Evolutionary conservation across 1,140 invertebrate species (phyloP), one percentile per base, ranked within the genome.

Genomic region (Heliconius congener): DNA sequence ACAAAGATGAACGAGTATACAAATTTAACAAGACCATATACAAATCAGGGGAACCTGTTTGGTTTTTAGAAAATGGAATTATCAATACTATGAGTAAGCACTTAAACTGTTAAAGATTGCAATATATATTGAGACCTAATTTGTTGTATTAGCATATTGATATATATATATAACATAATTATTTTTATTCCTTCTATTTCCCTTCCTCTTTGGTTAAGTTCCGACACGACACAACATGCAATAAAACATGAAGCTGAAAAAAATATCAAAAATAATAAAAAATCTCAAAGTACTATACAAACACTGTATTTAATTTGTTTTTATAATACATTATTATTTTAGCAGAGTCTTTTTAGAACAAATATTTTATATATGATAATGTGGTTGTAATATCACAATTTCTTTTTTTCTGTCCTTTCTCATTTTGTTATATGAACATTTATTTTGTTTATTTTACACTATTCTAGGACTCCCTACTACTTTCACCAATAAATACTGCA

Each of bases 401-500:
- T 23, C n/a, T 57, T 57, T 57, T 57, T 57, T n/a, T 57, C 18
- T 23, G 2, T n/a, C 18, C 18, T 52, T 52, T 52, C 50, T 52
- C 50, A 52, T 57, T 23, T 57, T 57, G 1, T 27, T 8, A 66
- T 27, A 66, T 16, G 8, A 27, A 30, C n/a, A 60, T 60, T 9
- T n/a, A 60, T 13, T n/a, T 57, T 11, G 3, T 13, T 27, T 13
- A 66, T 66, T 16, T 30, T 66, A 27, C 23, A 70, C 42, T 71
- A 37, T 86, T 87, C 83, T 60, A 86, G 84, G 83, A 84, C 50
- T 86, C 42, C 92, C 94, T 74, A 82, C 81, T 8, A 78, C 89
- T 5, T 52, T 79, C 1, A 75, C 87, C 11, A 94, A 93, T 72
- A 87, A 86, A 57, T 93, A 92, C 80, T 95, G 94, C 77, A 87